Percentiles rank a stretch among this genome's conserved stretches.
phyloP scores from a whole-genome alignment of 2,888 invertebrate genomes.

The Acleris cristana region DNA sequence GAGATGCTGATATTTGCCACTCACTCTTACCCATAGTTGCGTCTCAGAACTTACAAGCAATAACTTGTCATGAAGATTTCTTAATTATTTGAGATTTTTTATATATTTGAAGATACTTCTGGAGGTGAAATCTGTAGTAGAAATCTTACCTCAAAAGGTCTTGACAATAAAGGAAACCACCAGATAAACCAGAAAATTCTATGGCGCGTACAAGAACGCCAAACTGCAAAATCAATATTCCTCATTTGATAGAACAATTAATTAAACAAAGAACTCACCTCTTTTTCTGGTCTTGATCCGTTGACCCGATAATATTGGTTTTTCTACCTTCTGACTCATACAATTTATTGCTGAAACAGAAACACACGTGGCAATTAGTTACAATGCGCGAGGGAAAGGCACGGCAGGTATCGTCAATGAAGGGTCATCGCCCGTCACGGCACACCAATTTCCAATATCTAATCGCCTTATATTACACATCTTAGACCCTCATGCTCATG shows the following conservation, averaged over 20 bases:
- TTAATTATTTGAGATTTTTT: too few species aligned
- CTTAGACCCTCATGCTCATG: slow-evolving; percentile 46
- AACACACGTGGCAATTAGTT: slow-evolving; percentile 80
- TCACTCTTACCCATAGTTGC: too few species aligned
- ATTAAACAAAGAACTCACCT: slow-evolving; percentile 85
- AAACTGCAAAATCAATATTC: slow-evolving; percentile 27
- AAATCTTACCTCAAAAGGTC: too few species aligned
- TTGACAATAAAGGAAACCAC: not conserved
- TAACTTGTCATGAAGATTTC: too few species aligned
- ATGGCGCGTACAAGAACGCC: slow-evolving; percentile 4
- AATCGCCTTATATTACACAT: slow-evolving; percentile 20
- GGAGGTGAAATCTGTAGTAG: too few species aligned
- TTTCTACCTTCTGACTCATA: slow-evolving; percentile 99
- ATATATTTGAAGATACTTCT: too few species aligned
- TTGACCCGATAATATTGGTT: slow-evolving; percentile 99
- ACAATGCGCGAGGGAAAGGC: slow-evolving; percentile 45
- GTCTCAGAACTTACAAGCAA: too few species aligned
- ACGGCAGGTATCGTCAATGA: slow-evolving; percentile 55
- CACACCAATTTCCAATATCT: slow-evolving; percentile 44
- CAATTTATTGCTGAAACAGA: slow-evolving; percentile 92
- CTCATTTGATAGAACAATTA: slow-evolving; percentile 32
- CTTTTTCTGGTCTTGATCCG: slow-evolving; percentile 99
- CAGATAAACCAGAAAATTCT: not conserved
- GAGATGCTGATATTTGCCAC: too few species aligned
- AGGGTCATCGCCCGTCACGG: slow-evolving; percentile 73